A percentile compares a stretch with the other conserved stretches of the same genome.
These are phyloP conservation scores for Steinernema hermaphroditum DNA, from an alignment of 2,888 invertebrate species.

Conservation along the genomic window DNA sequence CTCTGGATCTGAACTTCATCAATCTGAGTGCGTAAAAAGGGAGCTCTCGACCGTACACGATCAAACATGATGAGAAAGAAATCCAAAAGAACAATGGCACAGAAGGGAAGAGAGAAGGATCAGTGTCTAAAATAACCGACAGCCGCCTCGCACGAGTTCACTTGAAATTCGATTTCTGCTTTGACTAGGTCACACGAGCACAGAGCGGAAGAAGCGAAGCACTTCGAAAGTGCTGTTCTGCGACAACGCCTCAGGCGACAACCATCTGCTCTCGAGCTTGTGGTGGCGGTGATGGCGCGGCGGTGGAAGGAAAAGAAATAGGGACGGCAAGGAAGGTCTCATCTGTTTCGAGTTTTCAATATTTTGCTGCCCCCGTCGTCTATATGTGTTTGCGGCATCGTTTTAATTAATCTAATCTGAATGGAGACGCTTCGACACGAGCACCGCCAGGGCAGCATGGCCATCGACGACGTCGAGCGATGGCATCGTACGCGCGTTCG, in stretches of 20 bases:
- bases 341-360: conserved; percentile 27
- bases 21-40: too few species aligned
- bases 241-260: conserved; percentile 16
- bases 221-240: background rate
- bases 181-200: background rate
- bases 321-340: conserved; percentile 5
- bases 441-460: too few species aligned
- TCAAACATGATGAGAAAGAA: too few species aligned
- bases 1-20: too few species aligned
- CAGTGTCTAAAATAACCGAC: too few species aligned
- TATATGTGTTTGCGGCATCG: conserved; percentile 28
- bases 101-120: too few species aligned
- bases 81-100: too few species aligned
- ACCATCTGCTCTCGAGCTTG: background rate
- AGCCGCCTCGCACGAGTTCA: too few species aligned
- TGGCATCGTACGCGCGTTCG: too few species aligned
- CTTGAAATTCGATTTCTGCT: background rate
- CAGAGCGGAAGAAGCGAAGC: background rate
- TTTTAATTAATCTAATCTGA: conserved; percentile 25
- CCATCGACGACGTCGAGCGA: too few species aligned
- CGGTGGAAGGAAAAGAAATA: conserved; percentile 1
- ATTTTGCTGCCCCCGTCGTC: background rate
- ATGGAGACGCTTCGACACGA: background rate
- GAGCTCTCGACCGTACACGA: too few species aligned
- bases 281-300: background rate